Evolutionary conservation across 2,797 vertebrate genomes (phyloP).

Genomic region (Coilia nasus): DNA sequence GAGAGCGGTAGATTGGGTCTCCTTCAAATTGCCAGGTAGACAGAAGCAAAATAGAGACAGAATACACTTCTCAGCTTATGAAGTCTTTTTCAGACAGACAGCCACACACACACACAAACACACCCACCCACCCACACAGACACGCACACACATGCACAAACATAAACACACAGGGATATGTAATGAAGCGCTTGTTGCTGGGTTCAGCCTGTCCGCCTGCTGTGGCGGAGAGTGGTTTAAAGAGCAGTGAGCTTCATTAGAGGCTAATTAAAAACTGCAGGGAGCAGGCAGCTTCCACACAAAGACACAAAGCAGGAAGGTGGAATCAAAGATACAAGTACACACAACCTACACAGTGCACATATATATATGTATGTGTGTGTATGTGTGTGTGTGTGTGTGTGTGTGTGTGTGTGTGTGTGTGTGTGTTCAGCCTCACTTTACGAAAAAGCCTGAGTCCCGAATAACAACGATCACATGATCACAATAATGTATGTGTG

Average conservation of each 20-base stretch:
- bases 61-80: too few species aligned
- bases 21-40: too few species aligned
- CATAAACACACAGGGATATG: neutral
- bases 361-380: neutral
- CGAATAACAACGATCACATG: neutral
- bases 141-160: neutral
- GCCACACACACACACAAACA: too few species aligned
- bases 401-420: neutral
- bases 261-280: conserved; percentile 18
- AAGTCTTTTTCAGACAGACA: too few species aligned
- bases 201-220: neutral
- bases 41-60: too few species aligned
- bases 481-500: too few species aligned
- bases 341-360: neutral
- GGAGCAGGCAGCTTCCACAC: neutral
- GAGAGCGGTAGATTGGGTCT: too few species aligned
- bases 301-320: neutral
- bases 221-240: neutral
- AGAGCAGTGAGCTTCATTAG: conserved; percentile 15
- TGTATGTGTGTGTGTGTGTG: neutral
- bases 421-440: neutral
- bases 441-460: neutral
- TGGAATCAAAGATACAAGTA: neutral
- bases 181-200: neutral
- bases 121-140: neutral